These are phyloP conservation scores for Helicoverpa zea DNA, from an alignment of 1,140 invertebrate genomes.

Conservation along the genomic window DNA sequence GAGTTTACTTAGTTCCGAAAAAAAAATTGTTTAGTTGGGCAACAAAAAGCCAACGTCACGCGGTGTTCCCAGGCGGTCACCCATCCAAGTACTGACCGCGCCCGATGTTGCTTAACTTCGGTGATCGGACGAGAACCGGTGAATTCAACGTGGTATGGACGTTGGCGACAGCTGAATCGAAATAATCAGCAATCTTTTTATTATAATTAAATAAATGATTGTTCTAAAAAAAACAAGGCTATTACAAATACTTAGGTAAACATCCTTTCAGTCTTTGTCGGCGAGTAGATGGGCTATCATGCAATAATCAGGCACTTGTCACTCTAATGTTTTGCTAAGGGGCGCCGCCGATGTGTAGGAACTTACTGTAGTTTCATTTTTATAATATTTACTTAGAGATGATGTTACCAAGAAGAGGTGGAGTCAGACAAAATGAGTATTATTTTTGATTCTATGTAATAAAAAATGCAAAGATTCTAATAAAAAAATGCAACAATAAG, in stretches of 20 bases:
- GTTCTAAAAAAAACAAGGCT: too few species aligned
- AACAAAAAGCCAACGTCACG: constrained; percentile 57
- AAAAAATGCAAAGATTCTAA: too few species aligned
- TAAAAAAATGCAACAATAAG: too few species aligned
- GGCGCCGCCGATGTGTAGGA: background rate
- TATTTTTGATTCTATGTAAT: too few species aligned
- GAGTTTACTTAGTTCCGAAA: constrained; percentile 42
- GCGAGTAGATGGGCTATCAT: background rate
- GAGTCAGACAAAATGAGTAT: too few species aligned
- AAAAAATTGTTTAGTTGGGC: too few species aligned
- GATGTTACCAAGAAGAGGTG: background rate
- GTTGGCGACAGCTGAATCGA: constrained; percentile 35
- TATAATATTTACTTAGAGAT: background rate
- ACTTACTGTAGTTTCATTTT: background rate
- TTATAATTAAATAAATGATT: too few species aligned
- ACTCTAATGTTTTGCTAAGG: background rate
- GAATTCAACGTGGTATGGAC: constrained; percentile 65
- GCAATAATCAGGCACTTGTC: constrained; percentile 17
- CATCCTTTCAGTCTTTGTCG: background rate
- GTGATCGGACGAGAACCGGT: constrained; percentile 63
- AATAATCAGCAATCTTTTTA: background rate
- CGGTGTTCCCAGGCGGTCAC: constrained; percentile 60
- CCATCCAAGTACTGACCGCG: constrained; percentile 60
- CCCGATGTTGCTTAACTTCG: constrained; percentile 63
- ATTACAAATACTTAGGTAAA: too few species aligned